Evolutionary conservation across 2,888 invertebrate genomes (phyloP).

Genomic region (Cheilosia scutellata): DNA sequence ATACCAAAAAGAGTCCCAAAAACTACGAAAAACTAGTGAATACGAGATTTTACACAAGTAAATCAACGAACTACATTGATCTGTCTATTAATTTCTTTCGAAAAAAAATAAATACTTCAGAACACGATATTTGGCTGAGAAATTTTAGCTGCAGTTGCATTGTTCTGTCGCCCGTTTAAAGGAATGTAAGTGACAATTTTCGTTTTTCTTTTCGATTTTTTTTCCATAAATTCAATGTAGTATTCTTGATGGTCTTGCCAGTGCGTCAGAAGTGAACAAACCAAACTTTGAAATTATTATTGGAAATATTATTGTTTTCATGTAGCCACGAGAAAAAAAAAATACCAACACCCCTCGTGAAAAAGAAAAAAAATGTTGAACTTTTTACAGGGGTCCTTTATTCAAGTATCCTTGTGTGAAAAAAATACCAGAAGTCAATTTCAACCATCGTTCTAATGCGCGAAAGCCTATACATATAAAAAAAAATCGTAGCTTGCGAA

Average conservation of each 20-base stretch:
- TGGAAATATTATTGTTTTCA: slow-evolving; percentile 36
- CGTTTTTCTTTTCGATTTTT: slow-evolving; percentile 23
- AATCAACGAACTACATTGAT: slow-evolving; percentile 64
- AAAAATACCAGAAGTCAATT: slow-evolving; percentile 36
- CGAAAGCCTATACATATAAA: slow-evolving; percentile 17
- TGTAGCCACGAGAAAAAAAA: slow-evolving; percentile 23
- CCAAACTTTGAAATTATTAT: background rate
- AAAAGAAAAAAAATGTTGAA: background rate
- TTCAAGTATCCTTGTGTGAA: slow-evolving; percentile 17
- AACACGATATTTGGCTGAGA: slow-evolving; percentile 47
- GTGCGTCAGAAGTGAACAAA: background rate
- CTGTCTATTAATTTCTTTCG: slow-evolving; percentile 57
- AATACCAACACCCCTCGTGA: slow-evolving; percentile 20
- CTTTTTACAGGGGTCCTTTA: background rate
- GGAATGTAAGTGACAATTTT: slow-evolving; percentile 71
- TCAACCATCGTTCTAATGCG: slow-evolving; percentile 15
- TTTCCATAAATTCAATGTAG: slow-evolving; percentile 15
- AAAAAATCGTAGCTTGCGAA: slow-evolving; percentile 26
- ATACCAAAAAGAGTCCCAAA: slow-evolving; percentile 61
- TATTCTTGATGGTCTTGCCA: slow-evolving; percentile 19
- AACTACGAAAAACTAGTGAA: slow-evolving; percentile 66
- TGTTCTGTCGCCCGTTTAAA: slow-evolving; percentile 57
- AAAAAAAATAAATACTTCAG: slow-evolving; percentile 54
- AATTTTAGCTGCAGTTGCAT: slow-evolving; percentile 53
- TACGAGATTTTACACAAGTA: slow-evolving; percentile 62